Evolutionary conservation across 1,140 invertebrate genomes (phyloP), one percentile per base, ranked within the genome.

Genomic region (Colletes latitarsis): DNA sequence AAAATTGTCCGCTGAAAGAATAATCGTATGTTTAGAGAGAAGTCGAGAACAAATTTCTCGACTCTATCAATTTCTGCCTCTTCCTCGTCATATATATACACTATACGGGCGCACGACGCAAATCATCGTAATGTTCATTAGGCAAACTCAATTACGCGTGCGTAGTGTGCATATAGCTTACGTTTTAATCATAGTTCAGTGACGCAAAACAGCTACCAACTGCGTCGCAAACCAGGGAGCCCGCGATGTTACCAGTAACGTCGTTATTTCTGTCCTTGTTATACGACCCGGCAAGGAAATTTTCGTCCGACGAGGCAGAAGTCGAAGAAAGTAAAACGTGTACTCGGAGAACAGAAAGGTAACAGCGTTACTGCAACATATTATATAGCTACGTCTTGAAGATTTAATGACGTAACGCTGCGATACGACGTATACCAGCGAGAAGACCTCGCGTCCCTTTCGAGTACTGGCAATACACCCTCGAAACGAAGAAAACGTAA

Each of bases 361-460:
- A 68, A 64, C 66, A 69, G 10, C 17, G n/a, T 69, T 55, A 55
- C 14, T 19, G 43, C n/a, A n/a, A n/a, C 52, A 39, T 49, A 52
- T 52, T 76, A 71, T 63, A 49, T 43, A 76, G 41, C 9, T 53
- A 41, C 66, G n/a, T 17, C 15, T n/a, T 39, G 58, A 19, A 41
- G 55, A 73, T 81, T 81, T 82, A 75, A 82, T 63, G 77, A 73
- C 57, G 21, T 69, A 57, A 81, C 57, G 15, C 49, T 9, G 57
- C n/a, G 19, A 21, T 58, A 58, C 4, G 6, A 19, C 8, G 52
- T 30, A 60, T n/a, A 60, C 10, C 60, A 67, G 79, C 57, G 68
- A 52, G 46, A 10, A 46, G 46, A 62, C 14, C 55, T 52, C 46
- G 53, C 9, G n/a, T 41, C 39, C 17, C 15, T n/a, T 62, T 12